A percentile compares a stretch with the other conserved stretches of the same genome.
These are phyloP conservation scores for Lobophora halterata DNA, from an alignment of 2,888 invertebrate genomes.

Conservation along the genomic window DNA sequence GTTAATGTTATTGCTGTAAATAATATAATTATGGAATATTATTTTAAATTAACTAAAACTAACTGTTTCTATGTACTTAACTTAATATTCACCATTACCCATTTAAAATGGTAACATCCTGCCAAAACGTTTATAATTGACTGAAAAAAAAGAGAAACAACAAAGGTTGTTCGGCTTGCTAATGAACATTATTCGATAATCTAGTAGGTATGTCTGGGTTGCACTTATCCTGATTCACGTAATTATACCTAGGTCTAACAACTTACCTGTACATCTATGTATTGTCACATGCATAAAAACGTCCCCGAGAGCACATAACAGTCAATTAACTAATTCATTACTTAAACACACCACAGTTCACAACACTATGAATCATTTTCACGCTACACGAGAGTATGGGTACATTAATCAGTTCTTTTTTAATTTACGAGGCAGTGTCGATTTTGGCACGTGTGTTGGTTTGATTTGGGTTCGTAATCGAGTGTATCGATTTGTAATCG, in stretches of 20 bases:
- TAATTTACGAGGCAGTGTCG: constrained; percentile 25
- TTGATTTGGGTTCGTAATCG: constrained; percentile 49
- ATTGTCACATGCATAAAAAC: constrained; percentile 30
- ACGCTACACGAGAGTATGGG: constrained; percentile 8
- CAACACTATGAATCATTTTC: constrained; percentile 46
- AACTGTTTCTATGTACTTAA: too few relatives aligned
- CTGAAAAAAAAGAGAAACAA: too few relatives aligned
- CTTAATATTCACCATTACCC: too few relatives aligned
- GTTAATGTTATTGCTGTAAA: too few relatives aligned
- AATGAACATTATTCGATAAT: too few relatives aligned
- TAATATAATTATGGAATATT: too few relatives aligned
- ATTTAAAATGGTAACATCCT: too few relatives aligned
- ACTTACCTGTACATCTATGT: constrained; percentile 37
- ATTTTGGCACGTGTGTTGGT: constrained; percentile 41
- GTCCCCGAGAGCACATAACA: constrained; percentile 34
- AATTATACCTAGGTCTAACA: background rate
- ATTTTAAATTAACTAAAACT: too few relatives aligned
- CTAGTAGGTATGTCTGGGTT: too few relatives aligned
- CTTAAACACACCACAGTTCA: constrained; percentile 38
- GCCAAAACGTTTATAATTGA: too few relatives aligned
- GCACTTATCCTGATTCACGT: constrained; percentile 15
- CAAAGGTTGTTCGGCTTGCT: too few relatives aligned
- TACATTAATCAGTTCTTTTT: constrained; percentile 28
- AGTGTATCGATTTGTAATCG: constrained; percentile 65
- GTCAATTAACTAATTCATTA: constrained; percentile 39